These are phyloP conservation scores for Cygnus buccinator DNA, from an alignment of 2,113 vertebrate genomes.

Conservation along the genomic window DNA sequence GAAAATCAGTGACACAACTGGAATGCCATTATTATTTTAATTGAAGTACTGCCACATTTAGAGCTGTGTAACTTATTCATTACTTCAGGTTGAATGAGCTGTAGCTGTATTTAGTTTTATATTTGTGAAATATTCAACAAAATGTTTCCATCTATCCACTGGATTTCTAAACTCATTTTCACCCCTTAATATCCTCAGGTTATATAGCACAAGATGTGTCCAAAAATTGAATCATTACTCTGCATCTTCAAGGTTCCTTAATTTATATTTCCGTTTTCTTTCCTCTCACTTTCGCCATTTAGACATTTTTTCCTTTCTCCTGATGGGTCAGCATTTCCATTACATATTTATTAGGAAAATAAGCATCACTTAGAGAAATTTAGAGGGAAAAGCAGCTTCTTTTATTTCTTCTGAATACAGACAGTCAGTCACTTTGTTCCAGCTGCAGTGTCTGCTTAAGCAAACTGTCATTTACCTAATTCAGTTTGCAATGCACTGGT, in stretches of 20 bases:
- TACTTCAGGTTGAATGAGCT: neutral
- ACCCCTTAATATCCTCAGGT: neutral
- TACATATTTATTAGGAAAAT: slow-evolving; percentile 12
- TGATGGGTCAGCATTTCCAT: slow-evolving; percentile 5
- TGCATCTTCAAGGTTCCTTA: neutral
- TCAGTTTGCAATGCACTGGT: neutral
- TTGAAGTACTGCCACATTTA: neutral
- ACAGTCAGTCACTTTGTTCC: neutral
- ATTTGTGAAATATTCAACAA: neutral
- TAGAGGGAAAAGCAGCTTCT: neutral
- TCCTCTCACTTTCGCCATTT: slow-evolving; percentile 9
- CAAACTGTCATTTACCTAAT: neutral
- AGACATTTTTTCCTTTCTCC: neutral
- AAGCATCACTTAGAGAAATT: neutral
- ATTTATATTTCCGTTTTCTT: slow-evolving; percentile 7
- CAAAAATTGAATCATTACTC: neutral
- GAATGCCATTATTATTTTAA: neutral
- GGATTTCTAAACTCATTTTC: neutral
- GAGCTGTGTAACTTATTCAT: neutral
- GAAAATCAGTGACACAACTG: neutral
- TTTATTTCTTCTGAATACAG: neutral
- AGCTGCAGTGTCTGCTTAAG: neutral
- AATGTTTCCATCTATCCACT: neutral
- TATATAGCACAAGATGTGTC: neutral
- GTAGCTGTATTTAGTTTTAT: neutral